phyloP scores from a whole-genome alignment of 2,797 vertebrate genomes.

The Phrynocephalus vlangalii region DNA sequence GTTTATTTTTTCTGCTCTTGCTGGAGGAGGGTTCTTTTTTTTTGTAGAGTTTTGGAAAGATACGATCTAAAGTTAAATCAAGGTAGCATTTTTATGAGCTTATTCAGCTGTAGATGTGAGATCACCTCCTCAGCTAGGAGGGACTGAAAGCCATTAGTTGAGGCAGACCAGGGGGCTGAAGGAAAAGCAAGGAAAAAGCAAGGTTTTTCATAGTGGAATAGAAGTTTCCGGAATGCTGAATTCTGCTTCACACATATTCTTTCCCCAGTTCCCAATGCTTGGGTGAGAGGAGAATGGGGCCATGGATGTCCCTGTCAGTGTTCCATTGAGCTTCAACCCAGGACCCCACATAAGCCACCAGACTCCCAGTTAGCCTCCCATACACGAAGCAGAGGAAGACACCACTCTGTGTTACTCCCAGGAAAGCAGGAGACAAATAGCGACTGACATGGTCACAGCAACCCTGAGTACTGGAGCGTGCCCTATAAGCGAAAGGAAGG shows the following conservation, averaged over 20 bases:
- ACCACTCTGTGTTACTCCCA: no score
- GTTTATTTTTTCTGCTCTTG: constrained; percentile 37
- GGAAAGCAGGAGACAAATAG: no score
- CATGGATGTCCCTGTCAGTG: no score
- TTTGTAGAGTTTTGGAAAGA: constrained; percentile 50
- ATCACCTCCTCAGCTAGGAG: constrained; percentile 52
- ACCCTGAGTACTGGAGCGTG: no score
- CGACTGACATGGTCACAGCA: no score
- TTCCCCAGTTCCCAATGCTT: background rate
- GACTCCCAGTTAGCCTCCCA: no score
- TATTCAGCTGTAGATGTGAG: constrained; percentile 56
- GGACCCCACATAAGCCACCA: no score
- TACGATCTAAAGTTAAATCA: constrained; percentile 47
- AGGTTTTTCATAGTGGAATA: constrained; percentile 19
- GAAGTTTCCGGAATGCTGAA: constrained; percentile 32
- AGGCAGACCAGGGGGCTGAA: constrained; percentile 18
- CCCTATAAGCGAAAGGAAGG: no score
- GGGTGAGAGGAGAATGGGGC: no score
- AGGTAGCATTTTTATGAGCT: constrained; percentile 42
- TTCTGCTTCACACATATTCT: no score
- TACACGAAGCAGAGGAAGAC: no score
- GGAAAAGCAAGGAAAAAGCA: constrained; percentile 8
- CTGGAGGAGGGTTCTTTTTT: constrained; percentile 40
- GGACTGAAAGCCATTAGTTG: constrained; percentile 48
- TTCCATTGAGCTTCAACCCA: no score